phyloP scores from a whole-genome alignment of 2,888 invertebrate genomes.

The Papilio elwesi region DNA sequence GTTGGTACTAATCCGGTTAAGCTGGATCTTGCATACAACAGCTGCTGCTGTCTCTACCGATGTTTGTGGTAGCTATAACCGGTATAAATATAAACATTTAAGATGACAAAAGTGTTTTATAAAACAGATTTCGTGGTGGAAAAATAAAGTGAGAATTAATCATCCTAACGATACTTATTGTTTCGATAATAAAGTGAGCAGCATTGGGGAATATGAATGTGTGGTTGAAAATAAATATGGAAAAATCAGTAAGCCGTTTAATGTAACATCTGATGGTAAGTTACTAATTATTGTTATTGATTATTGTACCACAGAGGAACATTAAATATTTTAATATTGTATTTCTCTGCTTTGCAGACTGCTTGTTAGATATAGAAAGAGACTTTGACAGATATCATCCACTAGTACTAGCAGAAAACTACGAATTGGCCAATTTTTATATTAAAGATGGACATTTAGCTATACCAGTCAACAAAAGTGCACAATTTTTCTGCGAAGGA shows the following conservation, averaged over 20 bases:
- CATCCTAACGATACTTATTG: neutral
- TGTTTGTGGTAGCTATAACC: too few species aligned
- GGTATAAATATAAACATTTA: neutral
- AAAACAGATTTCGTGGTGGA: slow-evolving; percentile 16
- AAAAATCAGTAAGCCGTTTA: slow-evolving; percentile 3
- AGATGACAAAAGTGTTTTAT: neutral
- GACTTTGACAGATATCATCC: slow-evolving; percentile 53
- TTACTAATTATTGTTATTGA: neutral
- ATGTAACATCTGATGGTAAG: slow-evolving; percentile 1
- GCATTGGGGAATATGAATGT: slow-evolving; percentile 20
- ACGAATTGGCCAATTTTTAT: slow-evolving; percentile 43
- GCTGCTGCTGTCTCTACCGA: too few species aligned
- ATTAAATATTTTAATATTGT: too few species aligned
- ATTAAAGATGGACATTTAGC: slow-evolving; percentile 42
- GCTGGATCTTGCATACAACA: too few species aligned
- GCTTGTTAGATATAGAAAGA: slow-evolving; percentile 51
- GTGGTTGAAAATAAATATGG: slow-evolving; percentile 19
- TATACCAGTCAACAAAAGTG: slow-evolving; percentile 50
- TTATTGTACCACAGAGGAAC: too few species aligned
- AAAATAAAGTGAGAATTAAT: slow-evolving; percentile 1
- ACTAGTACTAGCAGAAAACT: slow-evolving; percentile 45
- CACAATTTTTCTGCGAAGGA: too few species aligned
- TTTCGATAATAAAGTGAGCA: neutral
- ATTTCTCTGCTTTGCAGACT: slow-evolving; percentile 54
- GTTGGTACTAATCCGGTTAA: too few species aligned